Evolutionary conservation across 2,888 invertebrate species (phyloP), one percentile per base, ranked within the genome.

Genomic region (Polia nebulosa): DNA sequence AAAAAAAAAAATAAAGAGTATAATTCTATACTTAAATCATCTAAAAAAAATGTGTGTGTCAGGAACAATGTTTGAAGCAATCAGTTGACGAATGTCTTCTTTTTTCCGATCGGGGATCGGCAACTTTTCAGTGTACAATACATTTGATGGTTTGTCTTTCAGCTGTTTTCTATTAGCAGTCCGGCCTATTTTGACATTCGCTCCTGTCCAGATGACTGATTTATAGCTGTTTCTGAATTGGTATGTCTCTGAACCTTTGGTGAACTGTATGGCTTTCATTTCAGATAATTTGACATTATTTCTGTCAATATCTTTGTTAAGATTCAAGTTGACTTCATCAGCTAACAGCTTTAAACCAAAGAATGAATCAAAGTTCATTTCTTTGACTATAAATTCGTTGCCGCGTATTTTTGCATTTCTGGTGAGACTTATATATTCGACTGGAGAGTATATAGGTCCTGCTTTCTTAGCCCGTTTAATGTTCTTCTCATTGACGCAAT

Each of bases 401-500:
- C 41, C 27, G 41, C 27, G 27, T 65, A 67, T 70, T 34, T 64
- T 76, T 3, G 73, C 81, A 62, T 69, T 76, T 72, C 61, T 70
- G n/a, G 79, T 83, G 22, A 82, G 59, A 29, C 47, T 27, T 17
- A 65, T 56, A 49, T 79, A 83, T 41, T 83, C 62, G 15, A 49
- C 78, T 44, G 82, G 81, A 49, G 17, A 20, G 67, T 83, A 81
- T 53, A 80, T 78, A 34, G 81, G 76, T 45, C 66, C 63, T 22
- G 71, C 25, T 41, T 74, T 74, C 34, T 64, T 68, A 20, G 72
- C 60, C 25, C 64, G 39, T 61, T 65, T 67, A 58, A 83, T 49
- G 29, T 34, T 63, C 22, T 82, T 84, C 41, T 81, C 82, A 7
- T 80, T 84, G 0, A 83, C 64, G 22, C 79, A 84, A 60, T 78